phyloP scores from a whole-genome alignment of 2,888 invertebrate species.

The Digitonthophagus gazella region DNA sequence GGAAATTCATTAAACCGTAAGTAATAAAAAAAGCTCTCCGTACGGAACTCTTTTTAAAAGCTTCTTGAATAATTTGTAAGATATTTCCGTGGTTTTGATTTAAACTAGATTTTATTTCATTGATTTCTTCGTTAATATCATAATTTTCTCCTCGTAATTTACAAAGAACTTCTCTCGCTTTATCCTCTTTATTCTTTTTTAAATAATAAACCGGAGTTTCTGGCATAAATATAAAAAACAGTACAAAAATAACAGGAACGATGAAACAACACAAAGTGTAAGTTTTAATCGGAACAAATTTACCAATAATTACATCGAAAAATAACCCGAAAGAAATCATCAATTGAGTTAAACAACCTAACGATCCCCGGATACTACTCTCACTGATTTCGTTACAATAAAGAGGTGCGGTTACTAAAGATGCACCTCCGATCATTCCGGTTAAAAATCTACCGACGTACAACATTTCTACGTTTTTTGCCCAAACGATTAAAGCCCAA shows the following conservation, averaged over 20 bases:
- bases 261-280: conserved; percentile 63
- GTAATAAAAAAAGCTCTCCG: conserved; percentile 57
- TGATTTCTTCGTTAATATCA: conserved; percentile 63
- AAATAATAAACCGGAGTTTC: conserved; percentile 77
- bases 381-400: conserved; percentile 82
- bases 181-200: conserved; percentile 58
- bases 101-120: conserved; percentile 56
- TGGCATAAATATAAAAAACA: conserved; percentile 74
- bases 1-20: conserved; percentile 64
- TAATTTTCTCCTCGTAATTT: conserved; percentile 69
- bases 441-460: conserved; percentile 64
- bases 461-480: conserved; percentile 59
- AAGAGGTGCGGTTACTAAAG: conserved; percentile 76
- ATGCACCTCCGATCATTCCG: conserved; percentile 72
- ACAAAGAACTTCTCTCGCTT: conserved; percentile 65
- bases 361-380: conserved; percentile 72
- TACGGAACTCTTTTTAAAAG: conserved; percentile 61
- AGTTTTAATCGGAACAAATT: conserved; percentile 56
- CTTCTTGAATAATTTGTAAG: conserved; percentile 55
- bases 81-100: conserved; percentile 38
- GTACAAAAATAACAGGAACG: conserved; percentile 65
- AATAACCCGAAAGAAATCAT: conserved; percentile 78
- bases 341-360: conserved; percentile 82
- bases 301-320: conserved; percentile 67
- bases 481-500: conserved; percentile 68